Conservation (phyloP, 2,888 invertebrate genomes). For the Cristatella mucedo region DNA sequence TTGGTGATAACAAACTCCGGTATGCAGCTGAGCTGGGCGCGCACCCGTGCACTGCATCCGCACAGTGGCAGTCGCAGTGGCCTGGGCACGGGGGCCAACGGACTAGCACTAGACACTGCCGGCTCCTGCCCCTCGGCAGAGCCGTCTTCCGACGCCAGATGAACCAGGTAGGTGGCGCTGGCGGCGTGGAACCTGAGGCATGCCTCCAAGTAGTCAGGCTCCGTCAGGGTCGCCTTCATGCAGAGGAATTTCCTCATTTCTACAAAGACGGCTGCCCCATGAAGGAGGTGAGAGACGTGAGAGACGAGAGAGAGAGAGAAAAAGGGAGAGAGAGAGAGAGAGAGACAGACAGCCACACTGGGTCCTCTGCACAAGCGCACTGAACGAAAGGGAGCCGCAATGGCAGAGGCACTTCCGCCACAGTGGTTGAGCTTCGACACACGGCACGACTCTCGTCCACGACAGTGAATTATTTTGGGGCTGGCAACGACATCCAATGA, state of each 20-base stretch:
- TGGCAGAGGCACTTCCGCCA: no score
- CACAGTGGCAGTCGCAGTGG: constrained; percentile 31
- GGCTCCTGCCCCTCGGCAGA: constrained; percentile 10
- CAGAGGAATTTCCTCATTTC: constrained; percentile 30
- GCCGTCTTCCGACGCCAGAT: constrained; percentile 48
- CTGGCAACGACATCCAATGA: no score
- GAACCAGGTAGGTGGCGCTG: constrained; percentile 67
- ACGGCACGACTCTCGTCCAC: no score
- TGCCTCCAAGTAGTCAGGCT: constrained; percentile 54
- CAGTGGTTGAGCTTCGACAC: no score
- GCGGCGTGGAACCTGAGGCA: constrained; percentile 61
- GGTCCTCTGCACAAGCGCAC: no score
- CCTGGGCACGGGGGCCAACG: constrained; percentile 16
- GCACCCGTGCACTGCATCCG: constrained; percentile 16
- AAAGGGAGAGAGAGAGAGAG: neutral
- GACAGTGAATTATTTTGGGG: no score
- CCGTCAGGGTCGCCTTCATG: constrained; percentile 50
- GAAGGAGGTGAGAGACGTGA: neutral
- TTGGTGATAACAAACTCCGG: constrained; percentile 83
- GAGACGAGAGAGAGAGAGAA: neutral
- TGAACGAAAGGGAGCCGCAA: no score
- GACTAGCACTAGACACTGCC: neutral
- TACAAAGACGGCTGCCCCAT: constrained; percentile 14
- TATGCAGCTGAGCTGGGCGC: constrained; percentile 45
- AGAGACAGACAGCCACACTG: neutral